Base-by-base conservation (phyloP, 1,140 invertebrate genomes). In the Caenorhabditis remanei region DNA sequence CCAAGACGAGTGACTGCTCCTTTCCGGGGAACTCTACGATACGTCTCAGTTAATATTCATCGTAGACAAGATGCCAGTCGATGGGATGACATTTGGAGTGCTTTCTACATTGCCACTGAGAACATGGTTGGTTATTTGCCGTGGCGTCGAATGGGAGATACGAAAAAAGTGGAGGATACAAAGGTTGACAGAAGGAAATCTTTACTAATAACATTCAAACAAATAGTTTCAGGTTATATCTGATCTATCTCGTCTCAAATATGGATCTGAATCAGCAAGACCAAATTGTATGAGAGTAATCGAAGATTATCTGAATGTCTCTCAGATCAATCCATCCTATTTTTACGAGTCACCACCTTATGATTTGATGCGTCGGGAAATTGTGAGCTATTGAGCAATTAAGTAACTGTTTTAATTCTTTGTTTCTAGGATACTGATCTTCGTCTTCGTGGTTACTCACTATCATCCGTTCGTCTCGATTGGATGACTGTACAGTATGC, bases 31-130 rank as follows among this genome's bases (percentile, higher is more conserved):
- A 79, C 71, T 24, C 46, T 79, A 21, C 14, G 71, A 21, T 79
- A 79, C 19, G 71, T 79, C 9, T 79, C 71, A 13, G 71, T 79
- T 14, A 79, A 79, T 53, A 79, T 79, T 50, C 71, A 79, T 50
- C 71, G 71, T 50, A 79, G 71, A 79, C 71, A 79, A 46, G 71
- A 79, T 79, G 71, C 71, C 24, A 79, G 71, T 19, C n/a, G 71
- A 9, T 79, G 71, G 71, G 71, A 79, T 50, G 71, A 79, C 41
- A 48, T 79, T 24, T 79, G 71, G 71, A 79, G 71, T 50, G 71
- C 71, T 53, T 79, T 79, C 71, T 79, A 79, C 46, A 79, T 79
- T 24, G 71, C 71, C 43, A 79, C 46, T 8, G 71, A 79, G n/a
- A 79, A 79, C n/a, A 79, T 79, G 43, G 71, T 79, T 53, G 71